These are phyloP conservation scores for Callospermophilus lateralis DNA, from an alignment of 2,113 vertebrate genomes.

Conservation along the genomic window DNA sequence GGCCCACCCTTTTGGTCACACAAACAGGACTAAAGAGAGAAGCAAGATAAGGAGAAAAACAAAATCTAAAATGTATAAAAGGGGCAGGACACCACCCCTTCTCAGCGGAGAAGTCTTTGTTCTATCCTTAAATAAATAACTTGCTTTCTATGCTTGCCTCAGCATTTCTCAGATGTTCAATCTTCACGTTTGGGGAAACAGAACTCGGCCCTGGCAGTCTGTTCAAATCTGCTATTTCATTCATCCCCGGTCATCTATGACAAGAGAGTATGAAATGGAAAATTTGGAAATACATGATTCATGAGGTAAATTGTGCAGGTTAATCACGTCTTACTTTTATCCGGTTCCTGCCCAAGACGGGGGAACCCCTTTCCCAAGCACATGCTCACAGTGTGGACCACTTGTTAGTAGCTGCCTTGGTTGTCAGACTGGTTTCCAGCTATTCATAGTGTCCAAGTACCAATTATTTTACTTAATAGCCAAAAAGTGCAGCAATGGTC, in stretches of 20 bases:
- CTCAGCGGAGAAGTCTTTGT: too few relatives aligned
- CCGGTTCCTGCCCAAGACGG: not conserved
- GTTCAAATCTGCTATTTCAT: not conserved
- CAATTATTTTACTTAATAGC: not conserved
- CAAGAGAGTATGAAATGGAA: not conserved
- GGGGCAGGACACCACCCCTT: too few relatives aligned
- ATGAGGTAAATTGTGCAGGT: not conserved
- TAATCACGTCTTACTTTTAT: not conserved
- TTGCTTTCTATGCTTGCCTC: too few relatives aligned
- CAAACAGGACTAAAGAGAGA: too few relatives aligned
- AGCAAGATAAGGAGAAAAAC: too few relatives aligned
- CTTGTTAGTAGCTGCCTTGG: not conserved
- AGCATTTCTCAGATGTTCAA: too few relatives aligned
- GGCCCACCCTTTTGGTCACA: too few relatives aligned
- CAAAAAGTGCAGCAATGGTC: not conserved
- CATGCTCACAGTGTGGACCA: not conserved
- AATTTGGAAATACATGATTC: not conserved
- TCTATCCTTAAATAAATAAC: too few relatives aligned
- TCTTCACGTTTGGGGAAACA: too few relatives aligned
- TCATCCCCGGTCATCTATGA: not conserved
- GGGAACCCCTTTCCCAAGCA: not conserved
- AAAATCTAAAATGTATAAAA: too few relatives aligned
- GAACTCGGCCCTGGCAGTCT: too few relatives aligned
- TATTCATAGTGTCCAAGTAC: not conserved
- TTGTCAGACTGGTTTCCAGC: not conserved